Percentiles rank a stretch among this genome's conserved stretches.
phyloP scores from a whole-genome alignment of 2,888 invertebrate genomes.

The Apodemia hepburni region DNA sequence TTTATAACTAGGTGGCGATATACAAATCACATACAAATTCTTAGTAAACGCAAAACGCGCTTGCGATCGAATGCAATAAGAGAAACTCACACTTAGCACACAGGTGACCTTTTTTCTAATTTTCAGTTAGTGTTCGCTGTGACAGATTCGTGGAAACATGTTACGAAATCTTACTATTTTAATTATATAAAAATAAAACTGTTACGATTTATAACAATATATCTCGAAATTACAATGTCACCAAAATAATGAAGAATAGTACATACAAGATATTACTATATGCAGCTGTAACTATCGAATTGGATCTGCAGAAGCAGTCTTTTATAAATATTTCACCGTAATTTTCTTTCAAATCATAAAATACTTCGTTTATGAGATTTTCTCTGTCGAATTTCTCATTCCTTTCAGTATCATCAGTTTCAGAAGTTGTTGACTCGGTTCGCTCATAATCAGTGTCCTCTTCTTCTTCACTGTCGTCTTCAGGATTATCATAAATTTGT shows the following conservation, averaged over 20 bases:
- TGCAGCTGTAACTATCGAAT: constrained; percentile 17
- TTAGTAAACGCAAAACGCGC: no score
- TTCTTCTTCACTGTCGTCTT: constrained; percentile 37
- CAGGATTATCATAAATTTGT: constrained; percentile 38
- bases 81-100: no score
- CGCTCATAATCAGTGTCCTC: constrained; percentile 24
- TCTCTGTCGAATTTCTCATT: constrained; percentile 26
- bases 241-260: neutral
- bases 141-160: no score
- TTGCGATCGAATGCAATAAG: no score
- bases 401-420: constrained; percentile 15
- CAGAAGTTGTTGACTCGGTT: constrained; percentile 13
- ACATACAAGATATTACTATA: neutral
- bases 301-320: constrained; percentile 39
- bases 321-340: constrained; percentile 38
- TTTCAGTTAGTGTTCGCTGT: no score
- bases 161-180: no score
- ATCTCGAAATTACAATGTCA: neutral
- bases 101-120: no score
- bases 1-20: no score
- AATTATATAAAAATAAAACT: neutral
- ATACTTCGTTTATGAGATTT: constrained; percentile 33
- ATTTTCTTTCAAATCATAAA: constrained; percentile 36
- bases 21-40: no score
- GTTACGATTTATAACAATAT: neutral